Evolutionary conservation across 2,888 invertebrate species (phyloP).

Genomic region (Synergus itoensis): DNA sequence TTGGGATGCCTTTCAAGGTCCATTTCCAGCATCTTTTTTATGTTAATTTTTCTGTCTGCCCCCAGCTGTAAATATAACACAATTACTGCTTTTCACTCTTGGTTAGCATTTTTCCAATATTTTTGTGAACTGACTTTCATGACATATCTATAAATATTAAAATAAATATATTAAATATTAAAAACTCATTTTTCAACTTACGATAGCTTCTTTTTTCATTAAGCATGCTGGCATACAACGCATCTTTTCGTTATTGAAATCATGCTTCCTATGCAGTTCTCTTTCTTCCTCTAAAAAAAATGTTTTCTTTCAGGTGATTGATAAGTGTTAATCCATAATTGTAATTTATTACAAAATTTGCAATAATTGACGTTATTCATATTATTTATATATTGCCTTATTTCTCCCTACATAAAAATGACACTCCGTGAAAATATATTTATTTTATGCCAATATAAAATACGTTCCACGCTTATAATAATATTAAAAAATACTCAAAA

Average conservation of each 20-base stretch:
- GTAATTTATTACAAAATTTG: too few species aligned
- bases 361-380: too few species aligned
- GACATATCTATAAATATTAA: too few species aligned
- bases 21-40: not conserved
- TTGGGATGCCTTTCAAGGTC: not conserved
- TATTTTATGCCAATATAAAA: too few species aligned
- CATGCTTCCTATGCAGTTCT: not conserved
- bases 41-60: not conserved
- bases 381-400: too few species aligned
- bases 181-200: slow-evolving; percentile 10
- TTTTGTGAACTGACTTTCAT: too few species aligned
- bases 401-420: too few species aligned
- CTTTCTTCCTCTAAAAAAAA: not conserved
- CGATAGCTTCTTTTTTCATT: slow-evolving; percentile 4
- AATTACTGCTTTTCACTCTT: not conserved
- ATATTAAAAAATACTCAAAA: too few species aligned
- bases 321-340: not conserved
- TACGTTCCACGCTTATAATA: too few species aligned
- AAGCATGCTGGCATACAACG: slow-evolving; percentile 17
- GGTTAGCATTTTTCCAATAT: too few species aligned
- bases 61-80: not conserved
- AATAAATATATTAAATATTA: too few species aligned
- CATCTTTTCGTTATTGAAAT: not conserved
- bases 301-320: not conserved
- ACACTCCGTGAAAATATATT: too few species aligned